A percentile compares a stretch with the other conserved stretches of the same genome.
Evolutionary conservation across 2,888 invertebrate genomes (phyloP).

Genomic region (Eristalis arbustorum): DNA sequence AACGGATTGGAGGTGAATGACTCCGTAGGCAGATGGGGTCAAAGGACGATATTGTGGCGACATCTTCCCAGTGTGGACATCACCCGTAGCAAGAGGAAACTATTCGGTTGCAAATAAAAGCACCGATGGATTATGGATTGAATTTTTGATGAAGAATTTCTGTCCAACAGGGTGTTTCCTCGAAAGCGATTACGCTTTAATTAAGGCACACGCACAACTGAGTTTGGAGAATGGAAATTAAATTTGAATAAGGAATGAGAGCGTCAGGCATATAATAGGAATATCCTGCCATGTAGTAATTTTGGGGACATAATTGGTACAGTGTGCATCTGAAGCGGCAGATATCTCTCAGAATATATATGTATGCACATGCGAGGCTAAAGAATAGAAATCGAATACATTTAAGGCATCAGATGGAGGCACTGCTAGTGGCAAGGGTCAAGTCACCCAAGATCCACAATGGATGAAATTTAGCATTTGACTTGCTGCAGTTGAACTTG

Average conservation of each 20-base stretch:
- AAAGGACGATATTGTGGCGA: not conserved
- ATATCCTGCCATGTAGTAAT: not conserved
- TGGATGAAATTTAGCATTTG: no score
- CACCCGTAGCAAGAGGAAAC: not conserved
- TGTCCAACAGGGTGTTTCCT: not conserved
- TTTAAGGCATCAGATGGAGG: no score
- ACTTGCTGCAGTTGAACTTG: no score
- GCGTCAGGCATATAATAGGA: no score
- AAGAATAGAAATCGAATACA: no score
- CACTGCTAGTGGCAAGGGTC: no score
- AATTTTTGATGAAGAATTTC: constrained; percentile 22
- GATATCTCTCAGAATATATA: no score
- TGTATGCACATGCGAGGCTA: no score
- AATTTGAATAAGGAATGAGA: constrained; percentile 2
- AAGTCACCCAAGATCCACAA: no score
- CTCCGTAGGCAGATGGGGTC: not conserved
- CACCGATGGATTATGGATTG: not conserved
- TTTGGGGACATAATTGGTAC: not conserved
- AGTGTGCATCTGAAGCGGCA: not conserved
- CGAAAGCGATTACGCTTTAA: constrained; percentile 16
- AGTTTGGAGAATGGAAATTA: constrained; percentile 2
- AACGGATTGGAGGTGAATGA: not conserved
- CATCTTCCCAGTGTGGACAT: not conserved
- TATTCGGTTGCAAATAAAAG: not conserved
- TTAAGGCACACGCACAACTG: not conserved